These are phyloP conservation scores for Ceuthmochares aereus DNA, from an alignment of 2,113 vertebrate genomes.

Conservation along the genomic window DNA sequence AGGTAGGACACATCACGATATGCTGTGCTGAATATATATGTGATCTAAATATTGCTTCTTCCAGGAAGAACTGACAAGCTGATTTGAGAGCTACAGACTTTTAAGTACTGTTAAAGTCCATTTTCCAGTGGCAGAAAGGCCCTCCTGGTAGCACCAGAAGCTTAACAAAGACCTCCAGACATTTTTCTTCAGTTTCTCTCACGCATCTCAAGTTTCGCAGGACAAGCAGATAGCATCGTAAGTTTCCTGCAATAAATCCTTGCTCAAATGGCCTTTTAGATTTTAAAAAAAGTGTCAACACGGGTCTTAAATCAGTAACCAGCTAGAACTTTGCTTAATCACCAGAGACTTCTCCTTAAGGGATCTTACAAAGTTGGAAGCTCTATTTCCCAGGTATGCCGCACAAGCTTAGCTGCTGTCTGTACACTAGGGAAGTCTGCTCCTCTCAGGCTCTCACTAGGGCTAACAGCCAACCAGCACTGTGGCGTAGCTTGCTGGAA, in stretches of 20 bases:
- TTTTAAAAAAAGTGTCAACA: neutral
- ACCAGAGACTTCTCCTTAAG: neutral
- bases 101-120: neutral
- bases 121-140: neutral
- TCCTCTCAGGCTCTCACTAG: neutral
- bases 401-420: neutral
- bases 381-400: neutral
- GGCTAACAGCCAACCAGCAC: neutral
- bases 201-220: neutral
- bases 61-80: neutral
- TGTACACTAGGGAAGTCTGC: neutral
- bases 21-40: no score
- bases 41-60: neutral
- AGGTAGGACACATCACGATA: neutral
- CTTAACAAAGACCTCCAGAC: neutral
- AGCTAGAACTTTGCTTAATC: neutral
- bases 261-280: neutral
- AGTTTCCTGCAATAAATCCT: neutral
- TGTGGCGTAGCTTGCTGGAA: neutral
- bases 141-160: neutral
- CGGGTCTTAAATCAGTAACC: neutral
- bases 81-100: neutral
- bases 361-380: neutral
- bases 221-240: neutral
- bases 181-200: neutral